phyloP scores from a whole-genome alignment of 1,140 invertebrate genomes.

The Hirudo medicinalis region DNA sequence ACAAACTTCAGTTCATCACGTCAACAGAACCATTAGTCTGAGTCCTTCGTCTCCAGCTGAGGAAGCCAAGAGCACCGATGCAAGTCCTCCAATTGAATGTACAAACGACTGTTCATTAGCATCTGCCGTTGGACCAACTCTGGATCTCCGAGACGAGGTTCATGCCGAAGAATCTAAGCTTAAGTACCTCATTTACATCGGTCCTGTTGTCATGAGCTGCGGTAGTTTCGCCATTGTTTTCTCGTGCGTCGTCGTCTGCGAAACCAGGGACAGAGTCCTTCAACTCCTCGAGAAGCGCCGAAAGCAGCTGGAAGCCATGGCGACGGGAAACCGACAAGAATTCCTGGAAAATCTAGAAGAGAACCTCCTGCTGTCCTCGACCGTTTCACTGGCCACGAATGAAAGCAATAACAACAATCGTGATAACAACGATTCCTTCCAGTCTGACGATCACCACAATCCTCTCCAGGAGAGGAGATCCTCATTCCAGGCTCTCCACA shows the following conservation, averaged over 20 bases:
- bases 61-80: no score
- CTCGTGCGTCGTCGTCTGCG: constrained; percentile 20
- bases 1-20: no score
- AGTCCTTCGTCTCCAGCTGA: no score
- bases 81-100: no score
- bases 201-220: constrained; percentile 14
- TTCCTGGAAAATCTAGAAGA: not conserved
- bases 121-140: no score
- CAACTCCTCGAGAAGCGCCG: constrained; percentile 6
- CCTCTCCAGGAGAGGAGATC: not conserved
- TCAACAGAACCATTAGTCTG: no score
- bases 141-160: no score
- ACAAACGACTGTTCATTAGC: no score
- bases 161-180: not conserved
- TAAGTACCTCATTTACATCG: constrained; percentile 9
- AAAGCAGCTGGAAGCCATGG: not conserved
- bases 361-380: not conserved
- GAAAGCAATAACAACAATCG: constrained; percentile 6
- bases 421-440: not conserved
- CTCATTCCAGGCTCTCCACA: not conserved
- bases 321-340: not conserved
- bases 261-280: constrained; percentile 15
- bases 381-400: not conserved
- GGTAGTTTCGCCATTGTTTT: constrained; percentile 19
- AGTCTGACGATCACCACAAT: not conserved